Conservation (phyloP, 2,888 invertebrate species). For the Rhaphigaster nebulosa region DNA sequence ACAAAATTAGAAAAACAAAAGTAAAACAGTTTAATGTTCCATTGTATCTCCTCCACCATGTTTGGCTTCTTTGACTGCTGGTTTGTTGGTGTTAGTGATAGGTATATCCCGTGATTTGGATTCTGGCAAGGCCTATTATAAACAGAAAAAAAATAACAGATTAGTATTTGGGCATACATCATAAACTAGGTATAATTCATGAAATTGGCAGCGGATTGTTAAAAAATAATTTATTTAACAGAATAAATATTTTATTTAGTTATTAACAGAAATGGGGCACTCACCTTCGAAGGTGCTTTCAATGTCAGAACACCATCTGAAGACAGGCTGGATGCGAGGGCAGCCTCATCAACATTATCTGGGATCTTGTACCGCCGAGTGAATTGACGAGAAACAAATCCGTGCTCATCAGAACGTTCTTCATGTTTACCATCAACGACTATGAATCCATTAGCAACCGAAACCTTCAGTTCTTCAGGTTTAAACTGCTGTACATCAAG, state of each 20-base stretch:
- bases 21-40: too few species aligned
- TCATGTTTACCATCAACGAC: constrained; percentile 69
- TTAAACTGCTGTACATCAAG: constrained; percentile 69
- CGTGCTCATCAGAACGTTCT: constrained; percentile 69
- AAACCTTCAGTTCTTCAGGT: constrained; percentile 69
- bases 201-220: too few species aligned
- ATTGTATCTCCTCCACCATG: background rate
- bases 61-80: background rate
- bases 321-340: constrained; percentile 68
- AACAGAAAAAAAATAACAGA: background rate
- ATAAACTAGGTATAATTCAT: too few species aligned
- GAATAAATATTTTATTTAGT: too few species aligned
- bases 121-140: background rate
- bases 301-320: constrained; percentile 69
- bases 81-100: background rate
- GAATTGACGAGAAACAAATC: constrained; percentile 69
- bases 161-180: too few species aligned
- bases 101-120: background rate
- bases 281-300: constrained; percentile 67
- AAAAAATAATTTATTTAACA: too few species aligned
- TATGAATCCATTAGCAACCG: constrained; percentile 68
- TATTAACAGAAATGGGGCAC: too few species aligned
- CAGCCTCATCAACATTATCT: constrained; percentile 68
- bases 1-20: too few species aligned
- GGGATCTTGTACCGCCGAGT: constrained; percentile 69